Percentiles rank a stretch among this genome's conserved stretches.
Conservation (phyloP, 2,888 invertebrate species). For the Morpho achilles region DNA sequence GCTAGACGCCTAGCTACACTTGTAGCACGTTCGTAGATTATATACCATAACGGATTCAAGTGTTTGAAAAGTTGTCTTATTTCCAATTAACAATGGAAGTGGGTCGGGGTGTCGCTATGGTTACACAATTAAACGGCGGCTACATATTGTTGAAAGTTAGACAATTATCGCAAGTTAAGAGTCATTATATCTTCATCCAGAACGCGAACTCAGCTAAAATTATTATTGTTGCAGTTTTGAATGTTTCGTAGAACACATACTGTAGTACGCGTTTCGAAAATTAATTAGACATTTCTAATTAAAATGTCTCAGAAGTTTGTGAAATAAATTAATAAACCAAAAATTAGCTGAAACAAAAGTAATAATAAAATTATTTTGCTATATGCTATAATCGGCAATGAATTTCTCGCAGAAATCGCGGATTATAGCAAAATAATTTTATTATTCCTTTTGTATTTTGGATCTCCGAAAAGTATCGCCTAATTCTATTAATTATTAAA, state of each 20-base stretch:
- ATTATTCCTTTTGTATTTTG: too few relatives aligned
- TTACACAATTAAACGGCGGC: conserved; percentile 22
- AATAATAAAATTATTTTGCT: too few relatives aligned
- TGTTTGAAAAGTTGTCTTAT: conserved; percentile 24
- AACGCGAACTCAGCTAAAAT: conserved; percentile 18
- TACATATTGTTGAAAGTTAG: conserved; percentile 29
- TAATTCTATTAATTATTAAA: too few relatives aligned
- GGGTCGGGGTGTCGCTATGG: conserved; percentile 22
- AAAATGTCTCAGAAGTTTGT: not conserved
- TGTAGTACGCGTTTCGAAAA: not conserved
- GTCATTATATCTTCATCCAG: conserved; percentile 23
- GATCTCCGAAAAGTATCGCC: too few relatives aligned
- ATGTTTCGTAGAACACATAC: conserved; percentile 12
- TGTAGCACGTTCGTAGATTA: conserved; percentile 12
- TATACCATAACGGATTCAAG: conserved; percentile 16
- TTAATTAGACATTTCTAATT: conserved; percentile 1
- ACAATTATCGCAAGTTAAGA: conserved; percentile 29
- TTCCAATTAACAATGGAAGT: conserved; percentile 25
- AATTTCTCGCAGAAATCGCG: too few relatives aligned
- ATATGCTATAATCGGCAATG: too few relatives aligned
- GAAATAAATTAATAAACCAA: too few relatives aligned
- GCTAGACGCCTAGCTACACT: not conserved
- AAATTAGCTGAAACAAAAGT: too few relatives aligned
- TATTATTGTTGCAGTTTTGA: conserved; percentile 20
- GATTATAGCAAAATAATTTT: too few relatives aligned